These are phyloP conservation scores for Drosophila subsilvestris DNA, from an alignment of 2,888 invertebrate species.

Conservation along the genomic window DNA sequence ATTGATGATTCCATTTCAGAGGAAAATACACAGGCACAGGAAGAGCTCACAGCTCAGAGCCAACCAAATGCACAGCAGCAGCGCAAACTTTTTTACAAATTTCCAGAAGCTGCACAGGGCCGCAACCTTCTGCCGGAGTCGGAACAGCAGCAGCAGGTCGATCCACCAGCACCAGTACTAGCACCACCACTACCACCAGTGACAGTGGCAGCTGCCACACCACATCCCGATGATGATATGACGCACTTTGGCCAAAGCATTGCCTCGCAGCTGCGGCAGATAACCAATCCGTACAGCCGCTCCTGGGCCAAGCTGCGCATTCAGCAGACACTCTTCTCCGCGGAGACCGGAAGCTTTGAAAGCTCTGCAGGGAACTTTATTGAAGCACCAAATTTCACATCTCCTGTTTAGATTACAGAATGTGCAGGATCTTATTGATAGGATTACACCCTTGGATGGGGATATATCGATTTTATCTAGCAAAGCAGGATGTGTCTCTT, in stretches of 20 bases:
- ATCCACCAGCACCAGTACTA: slow-evolving; percentile 24
- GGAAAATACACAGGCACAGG: slow-evolving; percentile 40
- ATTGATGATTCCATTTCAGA: slow-evolving; percentile 52
- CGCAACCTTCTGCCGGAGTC: background rate
- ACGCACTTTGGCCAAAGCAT: slow-evolving; percentile 76
- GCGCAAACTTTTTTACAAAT: background rate
- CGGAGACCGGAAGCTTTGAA: slow-evolving; percentile 76
- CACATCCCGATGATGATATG: slow-evolving; percentile 63
- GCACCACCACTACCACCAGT: slow-evolving; percentile 30
- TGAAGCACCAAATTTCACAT: background rate
- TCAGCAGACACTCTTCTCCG: slow-evolving; percentile 80
- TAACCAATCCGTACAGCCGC: slow-evolving; percentile 75
- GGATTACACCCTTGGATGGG: background rate
- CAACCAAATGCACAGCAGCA: slow-evolving; percentile 6
- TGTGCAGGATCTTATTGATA: background rate
- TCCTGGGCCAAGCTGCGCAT: slow-evolving; percentile 81
- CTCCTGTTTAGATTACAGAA: background rate
- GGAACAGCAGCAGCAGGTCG: slow-evolving; percentile 44
- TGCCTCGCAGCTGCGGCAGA: slow-evolving; percentile 73
- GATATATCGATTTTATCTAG: background rate
- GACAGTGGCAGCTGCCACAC: slow-evolving; percentile 19
- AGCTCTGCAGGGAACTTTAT: slow-evolving; percentile 11
- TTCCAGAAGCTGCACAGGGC: background rate
- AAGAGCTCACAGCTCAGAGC: background rate
- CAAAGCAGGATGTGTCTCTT: no score